Evolutionary conservation across 2,888 invertebrate genomes (phyloP), one percentile per base, ranked within the genome.

Genomic region (Drosophila mettleri): DNA sequence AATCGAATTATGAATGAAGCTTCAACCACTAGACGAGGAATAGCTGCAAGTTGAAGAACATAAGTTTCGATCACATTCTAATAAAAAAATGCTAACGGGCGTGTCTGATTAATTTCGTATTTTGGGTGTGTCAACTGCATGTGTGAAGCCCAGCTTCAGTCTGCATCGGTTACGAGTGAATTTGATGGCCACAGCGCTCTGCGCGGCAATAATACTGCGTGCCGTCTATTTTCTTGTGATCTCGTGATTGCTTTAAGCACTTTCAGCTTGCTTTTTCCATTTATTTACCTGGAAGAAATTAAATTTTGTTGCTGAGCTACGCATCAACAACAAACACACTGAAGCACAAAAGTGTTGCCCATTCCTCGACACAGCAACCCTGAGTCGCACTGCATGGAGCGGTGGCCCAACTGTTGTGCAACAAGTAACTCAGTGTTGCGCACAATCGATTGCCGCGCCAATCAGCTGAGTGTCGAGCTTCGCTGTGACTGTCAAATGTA

Each of bases 91-190:
- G 10, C 14, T 20, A 31, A 59, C 67, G 82, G 85, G 85, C 78
- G 83, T 85, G 85, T 83, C 80, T 69, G 51, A 31, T 69, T 72
- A 80, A 80, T 85, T 82, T 78, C 69, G 74, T 74, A 63, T 76
- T 84, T 84, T 85, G 83, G 83, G 83, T 82, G 83, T 81, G 83
- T 80, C 77, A 58, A 48, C 29, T 22, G 5, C 31, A n/a, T 10
- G 36, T 18, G 51, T 9, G 24, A 81, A 81, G 70, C 66, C 55
- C n/a, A 71, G 76, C 82, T 84, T 80, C 14, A 49, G 36, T 2
- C 3, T 33, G 10, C 7, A 14, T 3, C n/a, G 8, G 51, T 65
- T 49, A 7, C 0, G 3, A 3, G 5, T 18, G 24, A 3, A 16
- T 14, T 38, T n/a, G 16, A 9, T 7, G 27, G 18, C 12, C 5